Evolutionary conservation across 92 coral and sea anemone genomes (phyloP).

Genomic region (Phenganax stokvisi): DNA sequence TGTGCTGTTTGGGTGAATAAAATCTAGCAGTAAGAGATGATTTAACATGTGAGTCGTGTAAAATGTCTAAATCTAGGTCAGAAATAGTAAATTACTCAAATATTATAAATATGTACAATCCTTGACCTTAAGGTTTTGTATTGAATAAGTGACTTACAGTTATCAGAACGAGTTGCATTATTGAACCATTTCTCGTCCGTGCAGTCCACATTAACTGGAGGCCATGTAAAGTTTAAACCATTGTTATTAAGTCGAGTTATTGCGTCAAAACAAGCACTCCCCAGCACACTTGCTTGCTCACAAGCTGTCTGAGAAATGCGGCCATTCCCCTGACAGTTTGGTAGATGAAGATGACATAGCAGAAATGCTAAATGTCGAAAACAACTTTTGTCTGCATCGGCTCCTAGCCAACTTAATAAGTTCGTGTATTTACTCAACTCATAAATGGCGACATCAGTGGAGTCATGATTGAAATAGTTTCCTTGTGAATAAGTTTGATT

Average conservation of each 20-base stretch:
- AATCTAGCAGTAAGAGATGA: neutral
- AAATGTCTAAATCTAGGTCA: neutral
- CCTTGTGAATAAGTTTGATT: neutral
- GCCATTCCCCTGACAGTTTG: neutral
- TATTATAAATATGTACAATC: neutral
- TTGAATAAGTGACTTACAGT: neutral
- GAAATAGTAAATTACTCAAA: neutral
- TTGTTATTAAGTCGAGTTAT: neutral
- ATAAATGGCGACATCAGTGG: conserved; percentile 18
- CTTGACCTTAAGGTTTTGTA: no score
- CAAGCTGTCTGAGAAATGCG: neutral
- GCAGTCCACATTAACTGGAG: conserved; percentile 6
- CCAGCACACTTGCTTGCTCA: neutral
- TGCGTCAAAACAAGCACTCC: neutral
- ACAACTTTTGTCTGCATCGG: neutral
- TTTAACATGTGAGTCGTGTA: neutral
- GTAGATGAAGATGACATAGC: neutral
- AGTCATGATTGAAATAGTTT: conserved; percentile 18
- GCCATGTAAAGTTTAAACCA: conserved; percentile 4
- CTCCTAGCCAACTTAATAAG: neutral
- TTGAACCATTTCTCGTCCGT: neutral
- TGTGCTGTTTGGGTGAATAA: no score
- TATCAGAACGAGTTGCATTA: neutral
- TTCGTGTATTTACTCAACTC: conserved; percentile 14
- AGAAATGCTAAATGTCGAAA: neutral